Conservation (phyloP, 2,888 invertebrate species). For the Chesias legatella region DNA sequence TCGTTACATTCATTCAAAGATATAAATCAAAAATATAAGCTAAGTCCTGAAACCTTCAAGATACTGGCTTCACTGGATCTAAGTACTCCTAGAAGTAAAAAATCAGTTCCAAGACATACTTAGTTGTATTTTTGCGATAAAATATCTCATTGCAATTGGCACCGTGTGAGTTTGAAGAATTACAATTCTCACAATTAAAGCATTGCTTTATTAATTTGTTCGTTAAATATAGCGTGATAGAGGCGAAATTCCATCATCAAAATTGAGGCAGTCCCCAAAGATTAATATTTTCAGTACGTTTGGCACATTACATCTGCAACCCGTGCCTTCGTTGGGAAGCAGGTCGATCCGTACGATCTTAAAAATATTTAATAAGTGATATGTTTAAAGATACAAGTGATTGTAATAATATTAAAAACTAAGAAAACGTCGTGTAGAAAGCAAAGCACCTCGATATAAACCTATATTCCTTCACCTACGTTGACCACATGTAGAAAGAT, state of each 20-base stretch:
- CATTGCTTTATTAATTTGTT: constrained; percentile 22
- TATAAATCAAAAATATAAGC: constrained; percentile 35
- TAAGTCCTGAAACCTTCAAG: constrained; percentile 36
- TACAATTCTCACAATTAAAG: constrained; percentile 42
- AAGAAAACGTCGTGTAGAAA: constrained; percentile 26
- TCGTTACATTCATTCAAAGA: constrained; percentile 38
- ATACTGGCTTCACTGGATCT: constrained; percentile 49
- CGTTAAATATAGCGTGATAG: constrained; percentile 25
- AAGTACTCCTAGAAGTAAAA: constrained; percentile 25
- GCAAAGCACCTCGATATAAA: constrained; percentile 11
- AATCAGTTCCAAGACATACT: constrained; percentile 27
- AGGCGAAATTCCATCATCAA: constrained; percentile 29
- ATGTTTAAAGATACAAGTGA: constrained; percentile 24
- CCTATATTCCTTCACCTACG: constrained; percentile 15
- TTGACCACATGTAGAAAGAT: constrained; percentile 1
- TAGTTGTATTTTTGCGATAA: constrained; percentile 23
- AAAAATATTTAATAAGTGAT: constrained; percentile 30
- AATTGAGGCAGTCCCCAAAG: constrained; percentile 15
- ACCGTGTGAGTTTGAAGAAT: constrained; percentile 51
- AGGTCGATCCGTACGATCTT: constrained; percentile 51
- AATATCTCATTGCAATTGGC: constrained; percentile 43
- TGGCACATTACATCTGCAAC: constrained; percentile 60
- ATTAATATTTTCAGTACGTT: constrained; percentile 29
- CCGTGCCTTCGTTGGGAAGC: constrained; percentile 55
- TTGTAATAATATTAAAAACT: constrained; percentile 26